Evolutionary conservation across 2,113 vertebrate species (phyloP).

Genomic region (Glareola pratincola): DNA sequence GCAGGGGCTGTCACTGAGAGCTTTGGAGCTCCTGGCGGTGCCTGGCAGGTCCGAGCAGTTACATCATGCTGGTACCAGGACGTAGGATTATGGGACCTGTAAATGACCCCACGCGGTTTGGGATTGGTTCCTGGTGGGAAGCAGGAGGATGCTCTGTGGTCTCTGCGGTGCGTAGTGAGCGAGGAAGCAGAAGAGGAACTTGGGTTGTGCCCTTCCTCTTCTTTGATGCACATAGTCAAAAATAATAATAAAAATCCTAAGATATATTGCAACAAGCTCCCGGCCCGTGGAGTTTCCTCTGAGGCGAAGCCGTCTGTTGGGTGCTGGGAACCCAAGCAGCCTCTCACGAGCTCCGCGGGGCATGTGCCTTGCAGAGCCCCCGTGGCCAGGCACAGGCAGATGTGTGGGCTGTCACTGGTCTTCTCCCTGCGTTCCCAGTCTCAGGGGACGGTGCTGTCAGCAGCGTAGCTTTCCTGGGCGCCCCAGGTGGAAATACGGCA

Average conservation of each 20-base stretch:
- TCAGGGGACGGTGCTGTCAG: background rate
- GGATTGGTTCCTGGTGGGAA: background rate
- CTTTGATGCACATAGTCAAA: background rate
- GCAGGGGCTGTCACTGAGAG: background rate
- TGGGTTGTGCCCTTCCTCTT: background rate
- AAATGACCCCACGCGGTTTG: fast-evolving
- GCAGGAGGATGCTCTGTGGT: background rate
- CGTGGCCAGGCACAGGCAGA: background rate
- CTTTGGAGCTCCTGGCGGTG: background rate
- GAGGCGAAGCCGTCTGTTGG: background rate
- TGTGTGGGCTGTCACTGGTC: background rate
- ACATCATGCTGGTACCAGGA: background rate
- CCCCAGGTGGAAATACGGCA: background rate
- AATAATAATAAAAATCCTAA: background rate
- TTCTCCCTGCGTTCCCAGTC: background rate
- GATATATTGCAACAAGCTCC: fast-evolving
- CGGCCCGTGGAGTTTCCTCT: background rate
- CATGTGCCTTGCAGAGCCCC: fast-evolving
- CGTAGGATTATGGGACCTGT: background rate
- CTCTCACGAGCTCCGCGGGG: background rate
- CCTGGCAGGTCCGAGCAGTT: background rate
- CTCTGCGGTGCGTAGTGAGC: background rate
- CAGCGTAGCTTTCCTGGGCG: fast-evolving
- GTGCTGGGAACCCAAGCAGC: background rate
- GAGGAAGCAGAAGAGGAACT: background rate